Conservation (phyloP, 2,888 invertebrate genomes). For the Hyposoter didymator region DNA sequence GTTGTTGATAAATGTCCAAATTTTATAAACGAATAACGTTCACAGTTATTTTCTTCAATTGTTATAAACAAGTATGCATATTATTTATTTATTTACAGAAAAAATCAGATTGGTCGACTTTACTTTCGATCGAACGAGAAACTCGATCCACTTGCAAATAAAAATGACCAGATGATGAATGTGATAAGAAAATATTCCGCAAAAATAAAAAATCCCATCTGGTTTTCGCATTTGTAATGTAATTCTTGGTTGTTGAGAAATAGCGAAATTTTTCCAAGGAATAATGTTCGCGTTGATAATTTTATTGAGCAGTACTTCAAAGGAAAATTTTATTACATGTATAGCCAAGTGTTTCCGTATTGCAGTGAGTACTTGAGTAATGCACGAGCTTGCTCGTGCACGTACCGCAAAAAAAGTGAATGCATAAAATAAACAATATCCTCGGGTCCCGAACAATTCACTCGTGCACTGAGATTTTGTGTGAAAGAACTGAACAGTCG, state of each 20-base stretch:
- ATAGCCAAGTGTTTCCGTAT: neutral
- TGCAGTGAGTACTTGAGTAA: conserved; percentile 19
- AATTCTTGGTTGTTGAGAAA: neutral
- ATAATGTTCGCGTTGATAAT: neutral
- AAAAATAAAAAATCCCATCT: neutral
- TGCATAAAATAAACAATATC: conserved; percentile 57
- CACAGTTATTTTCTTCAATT: neutral
- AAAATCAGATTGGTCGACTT: neutral
- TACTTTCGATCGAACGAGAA: neutral
- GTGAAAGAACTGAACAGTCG: conserved; percentile 47
- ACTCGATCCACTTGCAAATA: neutral
- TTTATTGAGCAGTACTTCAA: neutral
- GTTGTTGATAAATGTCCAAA: neutral
- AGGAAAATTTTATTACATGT: neutral
- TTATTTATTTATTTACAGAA: neutral
- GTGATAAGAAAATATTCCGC: neutral
- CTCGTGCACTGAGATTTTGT: conserved; percentile 55
- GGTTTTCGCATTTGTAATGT: neutral
- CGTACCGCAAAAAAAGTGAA: conserved; percentile 31
- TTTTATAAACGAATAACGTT: neutral
- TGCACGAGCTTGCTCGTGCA: conserved; percentile 32
- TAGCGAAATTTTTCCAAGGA: neutral
- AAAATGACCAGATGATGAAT: neutral
- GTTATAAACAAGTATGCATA: neutral
- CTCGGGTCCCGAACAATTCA: conserved; percentile 37